Conservation (phyloP, 2,888 invertebrate genomes). For the Erebia ligea region DNA sequence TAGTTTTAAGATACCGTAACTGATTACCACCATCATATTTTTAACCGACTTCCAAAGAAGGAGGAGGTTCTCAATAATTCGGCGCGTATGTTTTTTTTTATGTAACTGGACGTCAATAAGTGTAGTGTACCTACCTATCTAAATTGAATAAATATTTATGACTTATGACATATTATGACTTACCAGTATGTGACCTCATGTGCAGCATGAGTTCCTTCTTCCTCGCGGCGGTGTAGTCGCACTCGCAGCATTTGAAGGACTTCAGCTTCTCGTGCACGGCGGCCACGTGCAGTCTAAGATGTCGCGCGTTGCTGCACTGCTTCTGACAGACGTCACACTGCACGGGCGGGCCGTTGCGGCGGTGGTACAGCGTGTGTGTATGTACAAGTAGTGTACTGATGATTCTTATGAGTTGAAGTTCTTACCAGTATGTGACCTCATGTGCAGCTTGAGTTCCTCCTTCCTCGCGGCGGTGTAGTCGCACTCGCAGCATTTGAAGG, state of each 20-base stretch:
- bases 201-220: slow-evolving; percentile 87
- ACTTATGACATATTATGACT: no score
- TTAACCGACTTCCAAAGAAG: no score
- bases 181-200: slow-evolving; percentile 87
- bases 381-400: no score
- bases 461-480: slow-evolving; percentile 86
- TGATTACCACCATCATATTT: no score
- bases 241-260: slow-evolving; percentile 86
- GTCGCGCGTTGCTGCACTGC: slow-evolving; percentile 79
- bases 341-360: slow-evolving; percentile 52
- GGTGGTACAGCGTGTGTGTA: slow-evolving; percentile 87
- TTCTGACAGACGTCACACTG: slow-evolving; percentile 85
- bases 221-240: slow-evolving; percentile 86
- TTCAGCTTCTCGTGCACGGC: slow-evolving; percentile 87
- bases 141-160: no score
- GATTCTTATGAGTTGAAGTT: no score
- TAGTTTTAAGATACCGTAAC: no score
- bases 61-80: no score
- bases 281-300: slow-evolving; percentile 81
- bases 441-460: slow-evolving; percentile 86
- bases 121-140: no score
- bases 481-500: slow-evolving; percentile 87
- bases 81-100: no score
- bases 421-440: slow-evolving; percentile 87
- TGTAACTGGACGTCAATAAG: no score